These are phyloP conservation scores for Anas platyrhynchos DNA, from an alignment of 2,113 vertebrate genomes.

Conservation along the genomic window DNA sequence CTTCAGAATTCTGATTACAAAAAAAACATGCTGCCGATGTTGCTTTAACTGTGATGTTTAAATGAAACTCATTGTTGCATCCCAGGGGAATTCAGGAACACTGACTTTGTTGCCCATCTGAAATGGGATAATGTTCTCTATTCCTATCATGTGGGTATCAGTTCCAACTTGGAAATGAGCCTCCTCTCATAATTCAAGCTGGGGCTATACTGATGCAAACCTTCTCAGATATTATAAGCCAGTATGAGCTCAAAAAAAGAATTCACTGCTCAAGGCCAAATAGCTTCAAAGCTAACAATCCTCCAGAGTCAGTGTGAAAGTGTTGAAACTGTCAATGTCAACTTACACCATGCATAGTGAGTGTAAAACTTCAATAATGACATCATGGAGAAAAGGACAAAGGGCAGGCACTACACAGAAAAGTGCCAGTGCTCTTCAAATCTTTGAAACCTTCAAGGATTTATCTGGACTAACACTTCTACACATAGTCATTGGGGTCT, in stretches of 20 bases:
- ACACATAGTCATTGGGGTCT: constrained; percentile 81
- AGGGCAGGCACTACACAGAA: constrained; percentile 81
- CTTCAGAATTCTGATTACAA: constrained; percentile 53
- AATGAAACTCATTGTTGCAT: constrained; percentile 70
- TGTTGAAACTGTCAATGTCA: constrained; percentile 95
- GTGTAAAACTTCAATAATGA: constrained; percentile 95
- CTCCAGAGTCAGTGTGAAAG: constrained; percentile 89
- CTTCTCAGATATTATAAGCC: constrained; percentile 89
- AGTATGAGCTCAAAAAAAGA: constrained; percentile 92
- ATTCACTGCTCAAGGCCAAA: constrained; percentile 97
- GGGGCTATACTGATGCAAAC: constrained; percentile 76
- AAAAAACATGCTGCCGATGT: constrained; percentile 21
- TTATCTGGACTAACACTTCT: constrained; percentile 89
- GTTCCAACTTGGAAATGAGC: constrained; percentile 77
- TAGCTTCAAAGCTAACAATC: constrained; percentile 97
- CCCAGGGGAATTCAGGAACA: constrained; percentile 58
- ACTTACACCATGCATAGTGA: constrained; percentile 86
- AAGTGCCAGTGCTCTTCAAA: constrained; percentile 85
- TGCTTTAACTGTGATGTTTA: constrained; percentile 69
- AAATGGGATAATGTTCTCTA: constrained; percentile 68
- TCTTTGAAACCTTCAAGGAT: constrained; percentile 94
- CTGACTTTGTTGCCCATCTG: constrained; percentile 70
- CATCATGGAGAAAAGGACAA: constrained; percentile 90
- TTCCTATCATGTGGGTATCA: constrained; percentile 70
- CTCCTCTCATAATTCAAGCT: constrained; percentile 77